A percentile compares a stretch with the other conserved stretches of the same genome.
These are phyloP conservation scores for Fratercula arctica DNA, from an alignment of 2,797 vertebrate genomes.

Conservation along the genomic window DNA sequence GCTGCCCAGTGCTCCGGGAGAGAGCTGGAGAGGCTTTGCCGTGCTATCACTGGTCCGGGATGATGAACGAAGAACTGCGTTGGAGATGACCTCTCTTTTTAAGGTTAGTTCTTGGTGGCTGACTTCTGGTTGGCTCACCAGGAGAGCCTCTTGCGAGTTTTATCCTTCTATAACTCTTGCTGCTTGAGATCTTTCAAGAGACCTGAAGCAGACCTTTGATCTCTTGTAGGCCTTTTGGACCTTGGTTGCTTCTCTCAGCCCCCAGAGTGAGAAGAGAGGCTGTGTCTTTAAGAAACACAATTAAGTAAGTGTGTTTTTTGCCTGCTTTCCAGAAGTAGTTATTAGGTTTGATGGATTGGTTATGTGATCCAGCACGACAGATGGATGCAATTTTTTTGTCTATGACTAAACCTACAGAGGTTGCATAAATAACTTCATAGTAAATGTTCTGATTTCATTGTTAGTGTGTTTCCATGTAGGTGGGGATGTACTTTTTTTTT, in stretches of 20 bases:
- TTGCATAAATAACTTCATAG: neutral
- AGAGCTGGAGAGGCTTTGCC: rapidly evolving
- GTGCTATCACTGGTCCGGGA: rapidly evolving
- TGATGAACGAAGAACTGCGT: rapidly evolving
- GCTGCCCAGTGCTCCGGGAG: rapidly evolving
- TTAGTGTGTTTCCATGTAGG: neutral
- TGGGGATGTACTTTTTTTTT: neutral
- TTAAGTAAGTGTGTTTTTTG: neutral
- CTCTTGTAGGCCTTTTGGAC: neutral
- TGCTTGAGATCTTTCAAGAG: neutral
- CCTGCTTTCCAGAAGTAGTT: neutral
- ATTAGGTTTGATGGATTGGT: neutral
- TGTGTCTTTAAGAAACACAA: neutral
- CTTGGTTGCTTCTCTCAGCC: neutral
- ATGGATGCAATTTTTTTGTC: conserved; percentile 33
- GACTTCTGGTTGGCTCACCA: rapidly evolving
- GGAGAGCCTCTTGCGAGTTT: neutral
- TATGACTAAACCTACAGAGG: conserved; percentile 25
- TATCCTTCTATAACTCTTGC: neutral
- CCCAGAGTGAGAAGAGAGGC: neutral
- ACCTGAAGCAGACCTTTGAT: neutral
- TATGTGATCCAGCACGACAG: conserved; percentile 21
- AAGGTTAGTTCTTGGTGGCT: neutral
- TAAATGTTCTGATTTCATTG: neutral
- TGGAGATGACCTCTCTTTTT: no score